Conservation (phyloP, 1,140 invertebrate species). For the Rhagoletis pomonella region DNA sequence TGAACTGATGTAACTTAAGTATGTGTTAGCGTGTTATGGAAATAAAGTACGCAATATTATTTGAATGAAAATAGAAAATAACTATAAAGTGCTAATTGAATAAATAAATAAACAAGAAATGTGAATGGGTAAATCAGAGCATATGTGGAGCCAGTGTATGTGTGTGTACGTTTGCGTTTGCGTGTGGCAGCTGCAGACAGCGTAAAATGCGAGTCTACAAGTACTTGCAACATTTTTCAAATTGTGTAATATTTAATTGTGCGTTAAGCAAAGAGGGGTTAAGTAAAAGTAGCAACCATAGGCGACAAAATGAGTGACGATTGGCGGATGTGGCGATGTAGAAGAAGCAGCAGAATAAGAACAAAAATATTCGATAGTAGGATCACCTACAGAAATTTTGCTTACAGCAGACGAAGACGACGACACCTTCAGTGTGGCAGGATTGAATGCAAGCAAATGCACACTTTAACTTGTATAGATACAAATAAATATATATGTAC, state of each 20-base stretch:
- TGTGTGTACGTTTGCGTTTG: background rate
- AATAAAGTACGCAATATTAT: conserved; percentile 30
- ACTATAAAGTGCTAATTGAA: conserved; percentile 48
- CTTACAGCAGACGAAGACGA: background rate
- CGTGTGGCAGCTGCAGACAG: conserved; percentile 42
- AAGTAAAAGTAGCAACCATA: background rate
- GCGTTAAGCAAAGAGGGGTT: background rate
- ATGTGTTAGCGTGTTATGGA: background rate
- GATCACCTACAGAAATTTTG: background rate
- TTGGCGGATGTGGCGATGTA: conserved; percentile 14
- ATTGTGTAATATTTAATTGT: conserved; percentile 52
- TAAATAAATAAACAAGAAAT: conserved; percentile 26
- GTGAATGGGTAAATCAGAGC: background rate
- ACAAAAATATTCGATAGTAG: background rate
- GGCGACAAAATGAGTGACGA: conserved; percentile 33
- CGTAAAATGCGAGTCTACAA: conserved; percentile 20
- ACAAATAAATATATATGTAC: too few relatives aligned
- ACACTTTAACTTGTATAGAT: too few relatives aligned
- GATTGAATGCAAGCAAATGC: conserved; percentile 1
- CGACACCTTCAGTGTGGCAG: background rate
- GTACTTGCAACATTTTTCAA: conserved; percentile 47
- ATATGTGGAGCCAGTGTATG: background rate
- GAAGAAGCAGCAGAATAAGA: background rate
- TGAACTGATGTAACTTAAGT: background rate
- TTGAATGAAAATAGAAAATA: conserved; percentile 46